Evolutionary conservation across 2,888 invertebrate genomes (phyloP), one percentile per base, ranked within the genome.

Genomic region (Eilema caniola): DNA sequence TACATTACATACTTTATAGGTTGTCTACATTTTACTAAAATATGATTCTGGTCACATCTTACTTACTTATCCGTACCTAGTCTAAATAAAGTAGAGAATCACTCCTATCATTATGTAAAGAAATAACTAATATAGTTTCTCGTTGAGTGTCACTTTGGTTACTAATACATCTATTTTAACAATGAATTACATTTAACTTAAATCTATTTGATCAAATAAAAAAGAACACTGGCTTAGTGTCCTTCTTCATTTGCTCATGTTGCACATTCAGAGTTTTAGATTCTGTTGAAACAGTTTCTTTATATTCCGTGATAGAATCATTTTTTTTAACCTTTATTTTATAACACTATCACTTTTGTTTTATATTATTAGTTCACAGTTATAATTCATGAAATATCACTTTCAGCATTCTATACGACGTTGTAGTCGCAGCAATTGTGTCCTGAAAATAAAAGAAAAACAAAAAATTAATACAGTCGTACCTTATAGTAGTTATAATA

Each of bases 181-280:
- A 77, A 75, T 37, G 66, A 71, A 63, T 12, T 71, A 77, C 65
- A 74, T 53, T 66, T 25, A 60, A 25, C 37, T 62, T 65, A 73
- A 62, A 74, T 71, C 67, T 68, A 69, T 73, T 73, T 80, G 87
- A 83, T 89, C 90, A 92, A 91, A 92, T 89, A 89, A 89, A 91
- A 89, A 91, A 90, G 88, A 88, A 85, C 85, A 89, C 85, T 77
- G 69, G 63, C 16, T 71, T 68, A 63, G 83, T 84, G 82, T 86
- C 88, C 88, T 92, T 90, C 84, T 85, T 89, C 91, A 88, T 90
- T 92, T 90, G 90, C 83, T 87, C 86, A 57, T 24, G 57, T 24
- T 33, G 24, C 57, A 57, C 25, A 24, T 33, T 33, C 37, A 10
- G 24, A 57, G 20, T 33, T 66, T 33, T 61, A 31, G 72, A 65